A percentile compares a stretch with the other conserved stretches of the same genome.
Evolutionary conservation across 2,888 invertebrate species (phyloP).

Genomic region (Deroplatys truncata): DNA sequence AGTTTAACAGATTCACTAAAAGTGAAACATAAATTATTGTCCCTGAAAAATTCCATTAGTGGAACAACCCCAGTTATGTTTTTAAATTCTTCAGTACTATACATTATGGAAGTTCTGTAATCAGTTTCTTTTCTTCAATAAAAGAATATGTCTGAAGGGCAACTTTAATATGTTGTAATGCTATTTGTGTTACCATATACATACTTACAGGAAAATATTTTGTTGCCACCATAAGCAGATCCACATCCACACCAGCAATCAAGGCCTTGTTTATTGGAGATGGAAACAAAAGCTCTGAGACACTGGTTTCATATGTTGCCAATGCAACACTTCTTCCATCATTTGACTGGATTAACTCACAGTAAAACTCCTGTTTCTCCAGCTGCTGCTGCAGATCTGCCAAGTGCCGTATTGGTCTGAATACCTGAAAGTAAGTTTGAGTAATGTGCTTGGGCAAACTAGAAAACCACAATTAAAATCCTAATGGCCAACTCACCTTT

Average conservation of each 20-base stretch:
- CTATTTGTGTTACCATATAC: no score
- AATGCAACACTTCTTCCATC: conserved; percentile 50
- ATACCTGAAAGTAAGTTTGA: background rate
- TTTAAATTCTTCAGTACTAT: no score
- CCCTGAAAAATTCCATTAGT: no score
- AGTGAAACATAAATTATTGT: no score
- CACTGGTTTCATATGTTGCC: conserved; percentile 60
- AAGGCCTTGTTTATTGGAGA: conserved; percentile 51
- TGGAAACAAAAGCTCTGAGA: conserved; percentile 63
- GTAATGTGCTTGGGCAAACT: background rate
- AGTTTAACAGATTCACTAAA: no score
- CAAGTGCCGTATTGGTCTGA: conserved; percentile 40
- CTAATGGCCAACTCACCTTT: conserved; percentile 41
- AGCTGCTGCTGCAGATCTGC: conserved; percentile 47
- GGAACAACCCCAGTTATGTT: no score
- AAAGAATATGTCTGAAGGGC: no score
- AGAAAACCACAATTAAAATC: background rate
- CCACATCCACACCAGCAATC: conserved; percentile 56
- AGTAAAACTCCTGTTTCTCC: conserved; percentile 43
- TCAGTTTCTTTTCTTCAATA: no score
- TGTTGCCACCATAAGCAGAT: conserved; percentile 64
- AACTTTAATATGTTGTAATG: no score
- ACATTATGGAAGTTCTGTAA: no score
- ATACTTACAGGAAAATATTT: conserved; percentile 60
- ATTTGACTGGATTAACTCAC: conserved; percentile 61